Base-by-base conservation (phyloP, 2,888 invertebrate species). In the Nowickia ferox region DNA sequence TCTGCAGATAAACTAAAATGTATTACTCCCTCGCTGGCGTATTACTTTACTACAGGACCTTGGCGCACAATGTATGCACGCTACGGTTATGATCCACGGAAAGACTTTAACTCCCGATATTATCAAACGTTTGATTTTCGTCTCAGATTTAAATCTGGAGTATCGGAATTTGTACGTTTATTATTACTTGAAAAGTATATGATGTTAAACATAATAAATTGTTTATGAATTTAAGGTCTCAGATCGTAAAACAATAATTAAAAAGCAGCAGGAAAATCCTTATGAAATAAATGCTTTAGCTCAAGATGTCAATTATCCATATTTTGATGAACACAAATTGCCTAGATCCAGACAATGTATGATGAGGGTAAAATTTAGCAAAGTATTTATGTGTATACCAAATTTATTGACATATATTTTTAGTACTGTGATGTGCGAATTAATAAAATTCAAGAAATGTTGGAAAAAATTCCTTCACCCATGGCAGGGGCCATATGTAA, bases 11-110 rank as follows among this genome's bases (percentile, higher is more conserved):
- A 95, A 74, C 89, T 97, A 0, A 98, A 96, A 92, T 94, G 95
- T 79, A 94, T 98, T 15, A 93, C 98, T 82, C 98, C 99, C 0
- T 95, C 96, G 40, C 93, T 97, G 5, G 97, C 97, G 0, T 97
- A 97, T 91, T 97, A 97, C 91, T 97, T 96, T 92, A 94, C 95
- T 75, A 96, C 95, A 86, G 99, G 99, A 0, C 99, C 98, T 0
- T 99, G 98, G 98, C 94, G 98, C 87, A 95, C 96, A 74, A 94
- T 97, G 91, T 99, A 99, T 97, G 96, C 97, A 1, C 95, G 94
- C 88, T 96, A 96, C 90, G 98, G 98, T 0, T 99, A 97, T 91
- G 98, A 99, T 93, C 99, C 99, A 0, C 94, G 97, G 40, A 96
- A 95, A 88, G 95, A 97, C 87, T 95, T 96, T 6, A 93, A 93